Percentiles rank a stretch among this genome's conserved stretches.
Evolutionary conservation across 2,797 vertebrate genomes (phyloP).

Genomic region (Rhynchotus rufescens): DNA sequence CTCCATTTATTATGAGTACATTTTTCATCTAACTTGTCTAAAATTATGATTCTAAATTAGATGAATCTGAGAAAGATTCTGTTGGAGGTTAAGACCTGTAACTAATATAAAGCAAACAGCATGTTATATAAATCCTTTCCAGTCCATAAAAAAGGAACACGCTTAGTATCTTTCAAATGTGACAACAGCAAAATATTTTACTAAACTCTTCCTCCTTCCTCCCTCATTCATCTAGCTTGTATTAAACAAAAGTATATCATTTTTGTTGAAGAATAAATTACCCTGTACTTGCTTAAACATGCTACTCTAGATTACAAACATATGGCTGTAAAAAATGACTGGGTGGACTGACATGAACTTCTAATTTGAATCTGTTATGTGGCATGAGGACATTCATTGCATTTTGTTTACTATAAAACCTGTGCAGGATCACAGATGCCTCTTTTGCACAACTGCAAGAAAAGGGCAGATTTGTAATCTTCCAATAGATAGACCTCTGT

Average conservation of each 20-base stretch:
- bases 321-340: conserved; percentile 30
- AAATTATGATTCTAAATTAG: background rate
- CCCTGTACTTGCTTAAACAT: conserved; percentile 11
- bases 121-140: background rate
- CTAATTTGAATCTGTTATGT: conserved; percentile 28
- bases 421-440: background rate
- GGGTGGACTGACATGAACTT: background rate
- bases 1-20: background rate
- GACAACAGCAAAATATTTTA: background rate
- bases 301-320: conserved; percentile 12
- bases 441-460: background rate
- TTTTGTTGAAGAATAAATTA: conserved; percentile 17
- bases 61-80: background rate
- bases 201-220: background rate
- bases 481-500: background rate
- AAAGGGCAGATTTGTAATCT: background rate
- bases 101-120: background rate
- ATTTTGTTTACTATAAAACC: conserved; percentile 15
- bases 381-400: conserved; percentile 18
- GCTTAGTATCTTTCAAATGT: background rate
- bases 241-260: background rate
- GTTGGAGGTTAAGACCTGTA: background rate
- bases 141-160: background rate
- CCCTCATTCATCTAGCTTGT: background rate
- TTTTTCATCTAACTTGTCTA: background rate